Evolutionary conservation across 2,888 invertebrate species (phyloP).

Genomic region (Andrena trimmerana): DNA sequence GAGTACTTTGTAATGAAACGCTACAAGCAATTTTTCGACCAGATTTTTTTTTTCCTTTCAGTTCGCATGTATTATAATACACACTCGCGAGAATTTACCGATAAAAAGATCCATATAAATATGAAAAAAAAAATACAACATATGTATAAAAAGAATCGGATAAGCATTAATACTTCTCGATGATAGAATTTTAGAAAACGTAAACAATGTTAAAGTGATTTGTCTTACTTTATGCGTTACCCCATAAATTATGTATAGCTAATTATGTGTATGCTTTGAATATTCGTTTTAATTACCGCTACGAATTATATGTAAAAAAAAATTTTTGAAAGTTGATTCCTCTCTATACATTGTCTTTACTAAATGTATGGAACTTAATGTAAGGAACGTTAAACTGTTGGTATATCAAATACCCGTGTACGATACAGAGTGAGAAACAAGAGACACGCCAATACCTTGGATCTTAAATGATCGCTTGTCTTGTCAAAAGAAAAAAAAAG

Average conservation of each 20-base stretch:
- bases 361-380: slow-evolving; percentile 69
- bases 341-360: slow-evolving; percentile 66
- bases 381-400: slow-evolving; percentile 64
- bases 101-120: slow-evolving; percentile 65
- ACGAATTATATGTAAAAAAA: slow-evolving; percentile 60
- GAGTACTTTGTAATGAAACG: slow-evolving; percentile 44
- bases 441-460: slow-evolving; percentile 79
- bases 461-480: slow-evolving; percentile 62
- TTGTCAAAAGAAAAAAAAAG: slow-evolving; percentile 5
- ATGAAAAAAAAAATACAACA: slow-evolving; percentile 26
- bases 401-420: slow-evolving; percentile 67
- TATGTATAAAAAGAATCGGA: slow-evolving; percentile 55
- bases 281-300: slow-evolving; percentile 67
- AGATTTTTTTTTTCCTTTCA: slow-evolving; percentile 23
- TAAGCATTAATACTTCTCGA: slow-evolving; percentile 64
- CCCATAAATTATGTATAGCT: slow-evolving; percentile 65
- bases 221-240: slow-evolving; percentile 66
- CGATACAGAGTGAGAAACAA: slow-evolving; percentile 62
- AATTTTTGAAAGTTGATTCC: slow-evolving; percentile 64
- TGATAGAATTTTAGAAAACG: slow-evolving; percentile 62
- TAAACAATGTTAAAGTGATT: slow-evolving; percentile 61
- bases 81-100: slow-evolving; percentile 61
- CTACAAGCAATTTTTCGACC: slow-evolving; percentile 23
- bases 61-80: slow-evolving; percentile 35
- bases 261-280: slow-evolving; percentile 68